Evolutionary conservation across 2,113 vertebrate genomes (phyloP), one percentile per base, ranked within the genome.

Genomic region (Gila orcuttii): DNA sequence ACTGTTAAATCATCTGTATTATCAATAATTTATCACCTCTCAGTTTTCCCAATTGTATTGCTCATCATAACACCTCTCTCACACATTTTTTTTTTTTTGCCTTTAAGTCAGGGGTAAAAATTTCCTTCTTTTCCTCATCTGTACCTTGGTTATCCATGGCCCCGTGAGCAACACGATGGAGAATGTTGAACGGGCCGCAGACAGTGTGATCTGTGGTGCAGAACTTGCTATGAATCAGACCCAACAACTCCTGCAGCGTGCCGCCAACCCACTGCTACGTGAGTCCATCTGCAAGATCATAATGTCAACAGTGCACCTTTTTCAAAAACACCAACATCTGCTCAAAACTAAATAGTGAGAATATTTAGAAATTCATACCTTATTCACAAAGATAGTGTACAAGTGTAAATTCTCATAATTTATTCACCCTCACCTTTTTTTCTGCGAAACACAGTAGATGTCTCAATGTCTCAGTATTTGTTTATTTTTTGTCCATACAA

Each of bases 171-270:
- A 99, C 89, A 94, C 94, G 0, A 4, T 98, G 33, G 88, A 91
- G 0, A 99, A 99, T 91, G 92, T 96, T 10, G 91, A 94, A 77
- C 93, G 90, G 0, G 92, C 94, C 0, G 93, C 97, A 0, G 89
- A 95, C 83, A 94, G 97, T 0, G 92, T 99, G 84, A 91, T 96
- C 3, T 99, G 97, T 4, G 96, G 96, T 0, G 94, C 94, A 0
- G 96, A 98, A 86, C 92, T 97, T 50, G 93, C 96, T 11, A 91
- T 95, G 91, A 98, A 98, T 93, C 97, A 98, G 90, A 98, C 96
- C 0, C 95, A 92, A 0, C 93, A 96, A 52, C 50, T 96, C 64
- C 25, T 97, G 86, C 88, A 95, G 42, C 86, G 86, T 0, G 92
- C 95, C 2, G 90, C 87, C 69, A 90, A 94, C 15, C 98, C 97